A percentile compares a stretch with the other conserved stretches of the same genome.
Evolutionary conservation across 1,140 invertebrate species (phyloP).

Genomic region (Zaprionus capensis): DNA sequence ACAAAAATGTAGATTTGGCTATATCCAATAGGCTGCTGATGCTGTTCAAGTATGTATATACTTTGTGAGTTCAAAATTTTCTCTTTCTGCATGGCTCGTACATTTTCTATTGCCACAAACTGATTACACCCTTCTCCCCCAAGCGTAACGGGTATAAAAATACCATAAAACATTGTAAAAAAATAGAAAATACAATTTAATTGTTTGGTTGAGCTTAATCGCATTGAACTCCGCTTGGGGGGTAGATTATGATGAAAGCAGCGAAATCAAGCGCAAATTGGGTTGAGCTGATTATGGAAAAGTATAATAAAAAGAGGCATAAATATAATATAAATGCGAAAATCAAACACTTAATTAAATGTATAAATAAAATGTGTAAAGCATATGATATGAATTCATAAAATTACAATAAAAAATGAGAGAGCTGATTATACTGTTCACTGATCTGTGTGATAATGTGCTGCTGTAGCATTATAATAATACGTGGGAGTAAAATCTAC

Average conservation of each 20-base stretch:
- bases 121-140: background rate
- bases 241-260: background rate
- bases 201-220: background rate
- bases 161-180: too few relatives aligned
- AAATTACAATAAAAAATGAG: background rate
- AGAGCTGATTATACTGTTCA: conserved; percentile 2
- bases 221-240: background rate
- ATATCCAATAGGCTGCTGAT: too few relatives aligned
- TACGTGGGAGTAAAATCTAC: background rate
- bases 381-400: conserved; percentile 15
- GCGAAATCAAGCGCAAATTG: background rate
- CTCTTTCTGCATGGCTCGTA: too few relatives aligned
- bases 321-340: background rate
- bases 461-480: background rate
- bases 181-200: background rate
- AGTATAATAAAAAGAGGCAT: background rate
- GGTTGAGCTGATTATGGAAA: background rate
- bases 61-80: too few relatives aligned
- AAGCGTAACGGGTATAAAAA: background rate
- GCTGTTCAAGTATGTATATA: too few relatives aligned
- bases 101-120: background rate
- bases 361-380: conserved; percentile 24
- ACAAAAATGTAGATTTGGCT: too few relatives aligned
- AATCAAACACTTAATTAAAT: conserved; percentile 20
- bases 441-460: conserved; percentile 17